These are phyloP conservation scores for Rhodeus uyekii DNA, from an alignment of 2,797 vertebrate species.

Conservation along the genomic window DNA sequence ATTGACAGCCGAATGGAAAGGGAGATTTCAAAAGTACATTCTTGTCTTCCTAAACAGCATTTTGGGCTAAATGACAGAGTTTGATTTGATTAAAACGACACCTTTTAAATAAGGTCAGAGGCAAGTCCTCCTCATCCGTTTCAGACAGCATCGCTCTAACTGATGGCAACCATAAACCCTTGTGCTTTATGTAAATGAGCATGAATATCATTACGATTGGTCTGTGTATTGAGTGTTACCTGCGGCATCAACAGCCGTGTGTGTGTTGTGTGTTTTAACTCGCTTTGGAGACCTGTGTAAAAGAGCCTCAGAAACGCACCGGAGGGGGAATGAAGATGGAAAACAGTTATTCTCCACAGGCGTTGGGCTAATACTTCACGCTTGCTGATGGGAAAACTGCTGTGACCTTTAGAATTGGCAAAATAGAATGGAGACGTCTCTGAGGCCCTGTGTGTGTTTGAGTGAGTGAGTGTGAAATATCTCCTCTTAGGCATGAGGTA, in stretches of 20 bases:
- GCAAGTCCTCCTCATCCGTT: constrained; percentile 55
- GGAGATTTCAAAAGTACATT: constrained; percentile 12
- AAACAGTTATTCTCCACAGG: constrained; percentile 72
- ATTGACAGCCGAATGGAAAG: constrained; percentile 3
- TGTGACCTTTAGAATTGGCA: constrained; percentile 75
- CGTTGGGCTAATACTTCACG: constrained; percentile 68
- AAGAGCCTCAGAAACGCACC: constrained; percentile 67
- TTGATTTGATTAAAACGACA: constrained; percentile 3
- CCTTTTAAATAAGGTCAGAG: constrained; percentile 27
- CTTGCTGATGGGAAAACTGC: constrained; percentile 59
- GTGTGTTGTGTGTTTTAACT: constrained; percentile 68
- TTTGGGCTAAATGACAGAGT: constrained; percentile 20
- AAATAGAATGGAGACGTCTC: constrained; percentile 63
- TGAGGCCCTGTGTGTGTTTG: constrained; percentile 53
- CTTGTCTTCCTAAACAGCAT: background rate
- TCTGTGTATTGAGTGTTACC: constrained; percentile 70
- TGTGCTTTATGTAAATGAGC: constrained; percentile 61
- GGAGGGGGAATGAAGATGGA: constrained; percentile 59
- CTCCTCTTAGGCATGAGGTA: too few species aligned
- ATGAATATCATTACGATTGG: constrained; percentile 69
- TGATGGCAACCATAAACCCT: constrained; percentile 33
- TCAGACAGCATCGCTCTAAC: constrained; percentile 50
- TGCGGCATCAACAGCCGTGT: constrained; percentile 67
- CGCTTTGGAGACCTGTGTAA: constrained; percentile 70
- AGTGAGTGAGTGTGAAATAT: constrained; percentile 1